Evolutionary conservation across 2,888 invertebrate genomes (phyloP).

Genomic region (Strigamia transsilvanica): DNA sequence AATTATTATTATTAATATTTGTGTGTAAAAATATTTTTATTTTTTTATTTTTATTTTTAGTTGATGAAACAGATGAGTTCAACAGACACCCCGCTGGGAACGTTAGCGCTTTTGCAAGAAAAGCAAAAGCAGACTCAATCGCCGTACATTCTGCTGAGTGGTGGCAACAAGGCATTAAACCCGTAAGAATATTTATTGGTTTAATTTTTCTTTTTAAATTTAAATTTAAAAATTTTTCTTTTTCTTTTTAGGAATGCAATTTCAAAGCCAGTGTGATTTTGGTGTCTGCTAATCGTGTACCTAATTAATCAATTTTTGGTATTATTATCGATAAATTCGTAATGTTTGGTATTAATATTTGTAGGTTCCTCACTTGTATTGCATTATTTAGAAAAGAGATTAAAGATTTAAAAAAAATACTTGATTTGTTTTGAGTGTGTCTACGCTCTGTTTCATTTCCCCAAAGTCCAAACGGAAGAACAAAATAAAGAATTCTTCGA

Average conservation of each 20-base stretch:
- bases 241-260: conserved; percentile 48
- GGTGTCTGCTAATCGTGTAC: neutral
- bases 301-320: neutral
- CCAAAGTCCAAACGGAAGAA: no score
- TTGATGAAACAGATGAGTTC: conserved; percentile 98
- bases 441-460: no score
- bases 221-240: neutral
- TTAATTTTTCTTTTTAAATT: neutral
- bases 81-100: conserved; percentile 95
- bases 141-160: conserved; percentile 90
- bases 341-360: neutral
- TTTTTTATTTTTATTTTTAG: conserved; percentile 59
- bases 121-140: conserved; percentile 95
- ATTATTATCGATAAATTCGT: neutral
- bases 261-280: conserved; percentile 34
- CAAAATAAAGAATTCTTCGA: no score
- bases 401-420: neutral
- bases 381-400: neutral
- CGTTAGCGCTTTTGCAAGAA: conserved; percentile 90
- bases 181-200: conserved; percentile 52
- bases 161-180: conserved; percentile 64
- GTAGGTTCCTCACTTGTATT: neutral
- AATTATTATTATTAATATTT: neutral
- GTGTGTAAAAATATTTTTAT: neutral
- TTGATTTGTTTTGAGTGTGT: neutral